Conservation (phyloP, 2,888 invertebrate species). For the Drosophila mimica region DNA sequence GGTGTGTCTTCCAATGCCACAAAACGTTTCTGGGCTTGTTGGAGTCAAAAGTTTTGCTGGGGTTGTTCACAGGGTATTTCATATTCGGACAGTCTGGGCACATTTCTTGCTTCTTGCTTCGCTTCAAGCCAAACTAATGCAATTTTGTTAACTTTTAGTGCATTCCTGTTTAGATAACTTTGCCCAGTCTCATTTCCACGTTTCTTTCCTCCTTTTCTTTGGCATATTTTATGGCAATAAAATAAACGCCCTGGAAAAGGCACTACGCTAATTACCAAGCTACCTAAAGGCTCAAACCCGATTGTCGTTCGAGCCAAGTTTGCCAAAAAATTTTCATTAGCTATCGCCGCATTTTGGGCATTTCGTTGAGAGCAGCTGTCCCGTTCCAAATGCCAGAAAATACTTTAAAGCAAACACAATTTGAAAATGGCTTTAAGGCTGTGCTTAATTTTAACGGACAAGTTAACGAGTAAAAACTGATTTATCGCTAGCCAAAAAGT, state of each 20-base stretch:
- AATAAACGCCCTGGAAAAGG: conserved; percentile 4
- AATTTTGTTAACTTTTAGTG: conserved; percentile 10
- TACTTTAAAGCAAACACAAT: conserved; percentile 59
- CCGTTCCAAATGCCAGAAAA: conserved; percentile 29
- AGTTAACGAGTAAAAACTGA: conserved; percentile 76
- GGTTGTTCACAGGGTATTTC: background rate
- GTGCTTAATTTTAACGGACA: conserved; percentile 66
- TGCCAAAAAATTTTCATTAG: conserved; percentile 65
- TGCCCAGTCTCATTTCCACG: conserved; percentile 4
- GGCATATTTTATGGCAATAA: background rate
- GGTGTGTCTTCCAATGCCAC: fast-evolving
- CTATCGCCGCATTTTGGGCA: conserved; percentile 22
- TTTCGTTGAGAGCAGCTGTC: conserved; percentile 7
- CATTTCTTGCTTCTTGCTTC: background rate
- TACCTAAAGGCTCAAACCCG: conserved; percentile 13
- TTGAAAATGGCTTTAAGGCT: conserved; percentile 9
- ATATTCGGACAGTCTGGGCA: background rate
- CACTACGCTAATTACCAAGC: conserved; percentile 43
- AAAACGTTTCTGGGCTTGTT: background rate
- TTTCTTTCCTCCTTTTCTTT: background rate
- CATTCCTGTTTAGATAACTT: background rate
- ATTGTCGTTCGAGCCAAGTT: conserved; percentile 14
- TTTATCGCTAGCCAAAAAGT: conserved; percentile 60
- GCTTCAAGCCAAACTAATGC: conserved; percentile 1
- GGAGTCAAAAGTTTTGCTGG: too few species aligned